phyloP scores from a whole-genome alignment of 2,888 invertebrate species.

The Ophion obscuratus region DNA sequence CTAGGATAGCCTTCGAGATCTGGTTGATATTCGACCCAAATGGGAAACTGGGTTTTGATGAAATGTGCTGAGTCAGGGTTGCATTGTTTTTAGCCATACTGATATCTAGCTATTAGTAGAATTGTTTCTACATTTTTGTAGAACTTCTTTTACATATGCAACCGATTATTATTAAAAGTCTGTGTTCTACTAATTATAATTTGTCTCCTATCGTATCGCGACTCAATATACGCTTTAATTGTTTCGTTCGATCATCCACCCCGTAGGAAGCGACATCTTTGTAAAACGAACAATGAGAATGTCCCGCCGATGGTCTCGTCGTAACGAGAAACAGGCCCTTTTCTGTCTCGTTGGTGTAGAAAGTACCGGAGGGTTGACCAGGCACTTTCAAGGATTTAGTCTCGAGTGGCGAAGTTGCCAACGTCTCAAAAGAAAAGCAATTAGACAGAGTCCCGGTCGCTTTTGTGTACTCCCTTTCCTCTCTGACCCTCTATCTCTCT shows the following conservation, averaged over 20 bases:
- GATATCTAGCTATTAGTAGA: background rate
- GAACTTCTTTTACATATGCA: no score
- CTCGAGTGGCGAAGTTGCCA: conserved; percentile 39
- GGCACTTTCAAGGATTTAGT: conserved; percentile 46
- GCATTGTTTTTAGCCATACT: background rate
- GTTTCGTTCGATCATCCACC: background rate
- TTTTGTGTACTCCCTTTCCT: background rate
- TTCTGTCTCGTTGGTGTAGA: conserved; percentile 18
- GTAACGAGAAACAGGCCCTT: conserved; percentile 28
- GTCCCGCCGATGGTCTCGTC: background rate
- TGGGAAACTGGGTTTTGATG: no score
- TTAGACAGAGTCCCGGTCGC: conserved; percentile 30
- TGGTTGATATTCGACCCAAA: no score
- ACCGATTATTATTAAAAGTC: no score
- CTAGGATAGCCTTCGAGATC: no score
- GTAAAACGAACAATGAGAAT: background rate
- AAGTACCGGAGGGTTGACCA: conserved; percentile 26
- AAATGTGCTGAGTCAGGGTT: no score
- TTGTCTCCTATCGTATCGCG: no score
- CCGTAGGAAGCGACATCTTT: conserved; percentile 11
- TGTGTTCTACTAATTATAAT: no score
- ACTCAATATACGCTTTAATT: background rate
- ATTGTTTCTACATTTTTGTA: no score
- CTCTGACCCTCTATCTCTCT: background rate
- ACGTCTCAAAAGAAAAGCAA: conserved; percentile 46